Evolutionary conservation across 2,888 invertebrate species (phyloP).

Genomic region (Drosophila subsilvestris): DNA sequence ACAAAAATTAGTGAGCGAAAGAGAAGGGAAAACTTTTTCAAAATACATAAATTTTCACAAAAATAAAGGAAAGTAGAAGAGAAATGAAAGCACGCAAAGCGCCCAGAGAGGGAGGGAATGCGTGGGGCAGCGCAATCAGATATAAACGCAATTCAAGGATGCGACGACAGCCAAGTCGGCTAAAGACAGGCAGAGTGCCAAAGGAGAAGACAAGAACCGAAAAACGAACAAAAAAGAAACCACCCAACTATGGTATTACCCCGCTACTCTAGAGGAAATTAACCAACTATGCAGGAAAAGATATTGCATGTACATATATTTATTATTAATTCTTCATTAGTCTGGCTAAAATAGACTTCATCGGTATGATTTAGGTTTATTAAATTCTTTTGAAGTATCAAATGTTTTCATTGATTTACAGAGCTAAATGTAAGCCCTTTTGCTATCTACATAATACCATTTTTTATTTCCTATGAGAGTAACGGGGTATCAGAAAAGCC

Average conservation of each 20-base stretch:
- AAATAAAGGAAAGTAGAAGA: slow-evolving; percentile 22
- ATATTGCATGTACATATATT: too few species aligned
- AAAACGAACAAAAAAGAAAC: background rate
- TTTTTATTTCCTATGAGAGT: background rate
- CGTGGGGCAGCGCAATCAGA: background rate
- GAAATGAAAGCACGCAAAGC: slow-evolving; percentile 18
- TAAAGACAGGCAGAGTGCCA: background rate
- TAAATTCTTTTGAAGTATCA: too few species aligned
- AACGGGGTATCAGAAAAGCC: slow-evolving; percentile 5
- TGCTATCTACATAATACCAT: background rate
- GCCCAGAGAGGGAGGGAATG: background rate
- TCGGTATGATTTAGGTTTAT: too few species aligned
- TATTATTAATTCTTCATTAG: too few species aligned
- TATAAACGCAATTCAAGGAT: slow-evolving; percentile 23
- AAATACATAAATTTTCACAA: slow-evolving; percentile 64
- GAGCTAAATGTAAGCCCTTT: too few species aligned
- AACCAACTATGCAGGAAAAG: background rate
- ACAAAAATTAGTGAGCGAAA: slow-evolving; percentile 8
- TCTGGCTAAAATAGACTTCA: too few species aligned
- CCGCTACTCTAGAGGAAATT: background rate
- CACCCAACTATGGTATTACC: background rate
- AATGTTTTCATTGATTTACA: too few species aligned
- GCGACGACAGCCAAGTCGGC: slow-evolving; percentile 1
- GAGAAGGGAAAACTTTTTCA: slow-evolving; percentile 43
- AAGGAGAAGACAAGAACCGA: background rate